These are phyloP conservation scores for Prolemur simus DNA, from an alignment of 2,113 vertebrate species.

Conservation along the genomic window DNA sequence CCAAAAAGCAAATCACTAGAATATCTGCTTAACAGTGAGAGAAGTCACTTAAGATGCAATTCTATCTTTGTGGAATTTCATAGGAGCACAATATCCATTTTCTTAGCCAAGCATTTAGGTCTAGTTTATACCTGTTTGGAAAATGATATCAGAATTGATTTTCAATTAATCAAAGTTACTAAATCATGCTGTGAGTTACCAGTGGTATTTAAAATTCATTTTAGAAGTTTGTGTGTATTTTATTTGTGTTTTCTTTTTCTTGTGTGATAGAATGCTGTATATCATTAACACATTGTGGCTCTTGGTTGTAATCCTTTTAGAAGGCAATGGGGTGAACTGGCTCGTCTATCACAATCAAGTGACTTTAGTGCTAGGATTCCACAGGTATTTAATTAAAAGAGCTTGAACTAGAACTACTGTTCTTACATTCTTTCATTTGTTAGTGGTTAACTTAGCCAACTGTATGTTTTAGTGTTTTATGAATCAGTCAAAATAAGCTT, in stretches of 20 bases:
- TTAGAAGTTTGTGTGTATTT: neutral
- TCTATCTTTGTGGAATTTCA: neutral
- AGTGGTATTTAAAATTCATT: neutral
- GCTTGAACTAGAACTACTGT: neutral
- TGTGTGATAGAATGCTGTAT: neutral
- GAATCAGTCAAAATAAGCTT: neutral
- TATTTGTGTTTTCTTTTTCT: neutral
- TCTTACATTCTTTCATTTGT: neutral
- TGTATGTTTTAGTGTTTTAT: neutral
- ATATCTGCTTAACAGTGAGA: neutral
- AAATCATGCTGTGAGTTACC: neutral
- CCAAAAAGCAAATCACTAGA: constrained; percentile 48
- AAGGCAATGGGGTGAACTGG: neutral
- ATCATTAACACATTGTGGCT: neutral
- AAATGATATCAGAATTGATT: constrained; percentile 14
- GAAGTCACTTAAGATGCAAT: constrained; percentile 9
- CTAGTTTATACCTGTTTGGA: neutral
- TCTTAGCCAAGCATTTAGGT: neutral
- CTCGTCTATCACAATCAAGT: no score
- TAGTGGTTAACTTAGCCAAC: neutral
- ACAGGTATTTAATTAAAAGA: neutral
- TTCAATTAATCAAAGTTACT: neutral
- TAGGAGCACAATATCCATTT: neutral
- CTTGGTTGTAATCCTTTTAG: neutral
- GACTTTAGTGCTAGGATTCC: neutral